A percentile compares a stretch with the other conserved stretches of the same genome.
phyloP scores from a whole-genome alignment of 2,797 vertebrate species.

The Hapalemur alaotrensis region DNA sequence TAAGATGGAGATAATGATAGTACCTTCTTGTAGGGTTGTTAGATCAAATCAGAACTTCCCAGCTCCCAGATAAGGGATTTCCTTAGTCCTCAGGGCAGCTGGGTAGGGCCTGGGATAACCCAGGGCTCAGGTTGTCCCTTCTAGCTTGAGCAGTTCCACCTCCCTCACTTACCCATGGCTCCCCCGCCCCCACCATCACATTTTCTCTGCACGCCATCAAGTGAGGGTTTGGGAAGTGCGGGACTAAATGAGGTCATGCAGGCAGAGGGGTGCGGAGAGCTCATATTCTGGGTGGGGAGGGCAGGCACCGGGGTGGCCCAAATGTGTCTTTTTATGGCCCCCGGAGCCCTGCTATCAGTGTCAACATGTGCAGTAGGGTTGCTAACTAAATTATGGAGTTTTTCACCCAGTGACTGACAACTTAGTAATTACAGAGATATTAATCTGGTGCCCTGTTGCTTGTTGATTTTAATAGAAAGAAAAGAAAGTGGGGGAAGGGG shows the following conservation, averaged over 20 bases:
- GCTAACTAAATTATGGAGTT: constrained; percentile 41
- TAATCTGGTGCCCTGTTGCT: constrained; percentile 1
- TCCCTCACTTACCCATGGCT: neutral
- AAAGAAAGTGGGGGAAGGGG: neutral
- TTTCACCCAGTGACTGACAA: constrained; percentile 37
- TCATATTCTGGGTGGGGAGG: neutral
- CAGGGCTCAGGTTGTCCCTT: neutral
- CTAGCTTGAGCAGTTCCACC: neutral
- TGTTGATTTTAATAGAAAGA: constrained; percentile 55
- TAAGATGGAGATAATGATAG: neutral
- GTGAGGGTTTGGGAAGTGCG: neutral
- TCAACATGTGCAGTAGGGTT: neutral
- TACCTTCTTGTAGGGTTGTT: neutral
- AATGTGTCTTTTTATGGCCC: neutral
- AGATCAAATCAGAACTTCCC: neutral
- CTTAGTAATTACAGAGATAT: constrained; percentile 56
- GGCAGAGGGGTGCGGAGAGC: neutral
- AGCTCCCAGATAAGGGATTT: neutral
- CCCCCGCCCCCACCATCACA: neutral
- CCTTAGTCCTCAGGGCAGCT: neutral
- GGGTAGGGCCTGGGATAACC: neutral
- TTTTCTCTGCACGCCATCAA: neutral
- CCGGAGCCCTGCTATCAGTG: neutral
- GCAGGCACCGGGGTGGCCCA: neutral
- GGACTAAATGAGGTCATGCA: neutral